Conservation (phyloP, 2,797 vertebrate genomes). For the Australoheros facetus region DNA sequence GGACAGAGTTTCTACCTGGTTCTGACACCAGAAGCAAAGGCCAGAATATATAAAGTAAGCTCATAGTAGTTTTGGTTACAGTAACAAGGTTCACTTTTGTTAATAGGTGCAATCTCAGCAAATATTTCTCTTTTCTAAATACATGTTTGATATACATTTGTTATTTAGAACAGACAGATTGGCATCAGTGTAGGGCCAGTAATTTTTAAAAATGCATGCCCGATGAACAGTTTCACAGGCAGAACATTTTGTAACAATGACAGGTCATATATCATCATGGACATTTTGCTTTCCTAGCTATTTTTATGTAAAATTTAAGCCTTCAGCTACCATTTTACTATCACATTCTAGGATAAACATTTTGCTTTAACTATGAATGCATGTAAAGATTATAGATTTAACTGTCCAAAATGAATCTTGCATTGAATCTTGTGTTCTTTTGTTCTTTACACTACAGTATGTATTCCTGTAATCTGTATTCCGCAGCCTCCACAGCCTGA, state of each 20-base stretch:
- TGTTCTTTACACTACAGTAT: not conserved
- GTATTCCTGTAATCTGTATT: slow-evolving; percentile 17
- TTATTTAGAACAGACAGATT: not conserved
- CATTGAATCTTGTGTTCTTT: not conserved
- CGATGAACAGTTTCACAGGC: not conserved
- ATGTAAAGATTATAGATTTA: not conserved
- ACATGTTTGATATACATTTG: not conserved
- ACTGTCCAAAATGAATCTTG: not conserved
- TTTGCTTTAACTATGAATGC: not conserved
- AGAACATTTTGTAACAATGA: not conserved
- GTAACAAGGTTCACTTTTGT: not conserved
- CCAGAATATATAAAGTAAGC: slow-evolving; percentile 84
- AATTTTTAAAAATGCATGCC: not conserved
- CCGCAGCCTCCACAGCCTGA: slow-evolving; percentile 75
- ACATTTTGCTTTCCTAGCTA: not conserved
- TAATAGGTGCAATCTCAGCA: not conserved
- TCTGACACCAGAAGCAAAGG: slow-evolving; percentile 87
- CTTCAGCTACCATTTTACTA: not conserved
- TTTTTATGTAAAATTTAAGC: rapidly evolving
- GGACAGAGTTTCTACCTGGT: slow-evolving; percentile 90
- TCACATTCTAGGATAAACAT: not conserved
- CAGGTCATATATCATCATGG: not conserved
- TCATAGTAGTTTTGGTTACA: not conserved
- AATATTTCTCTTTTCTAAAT: not conserved
- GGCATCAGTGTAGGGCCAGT: not conserved